Base-by-base conservation (phyloP, 2,797 vertebrate species). In the Delichon dasypus region DNA sequence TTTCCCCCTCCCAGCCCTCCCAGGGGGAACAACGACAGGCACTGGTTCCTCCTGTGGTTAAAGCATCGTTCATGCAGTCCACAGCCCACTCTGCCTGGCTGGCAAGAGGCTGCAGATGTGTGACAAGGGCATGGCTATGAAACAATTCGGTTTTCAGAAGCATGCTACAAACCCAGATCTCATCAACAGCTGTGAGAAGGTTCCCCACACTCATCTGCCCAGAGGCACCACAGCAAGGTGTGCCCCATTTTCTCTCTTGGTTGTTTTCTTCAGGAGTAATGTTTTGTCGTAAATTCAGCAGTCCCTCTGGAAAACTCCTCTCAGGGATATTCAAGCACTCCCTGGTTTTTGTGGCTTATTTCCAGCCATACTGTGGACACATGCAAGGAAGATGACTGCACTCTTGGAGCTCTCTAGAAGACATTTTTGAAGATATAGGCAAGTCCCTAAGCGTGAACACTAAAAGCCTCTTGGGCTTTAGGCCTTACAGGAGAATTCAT, bases 141-240 rank as follows among this genome's bases (percentile, higher is more conserved):
- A 68, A 5, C 6, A 8, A 3, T 13, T 42, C 26, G 4, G 3
- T 12, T 72, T n/a, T 6, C 8, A 25, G 80, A 74, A 80, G 12
- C 26, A 5, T 19, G 11, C 9, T 61, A 4, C 13, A 72, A 73
- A 85, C 44, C 0, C 29, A 90, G 23, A 58, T 12, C n/a, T 62
- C 55, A 47, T 22, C 60, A 58, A 26, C 0, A 1, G 4, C 5
- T 3, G 4, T 30, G 12, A 38, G 68, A 65, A 73, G 0, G 1
- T 50, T 64, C 62, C 42, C 42, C 20, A 19, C 9, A 1, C 5
- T 54, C 25, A 10, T 54, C 36, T 42, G 7, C 10, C n/a, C 32
- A 61, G 34, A 92, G 14, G 19, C 11, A 27, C 6, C 4, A n/a
- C 3, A 3, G 34, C 2, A 29, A 76, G 15, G 29, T 5, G 6